Base-by-base conservation (phyloP, 2,113 vertebrate genomes). In the Corythaixoides concolor region DNA sequence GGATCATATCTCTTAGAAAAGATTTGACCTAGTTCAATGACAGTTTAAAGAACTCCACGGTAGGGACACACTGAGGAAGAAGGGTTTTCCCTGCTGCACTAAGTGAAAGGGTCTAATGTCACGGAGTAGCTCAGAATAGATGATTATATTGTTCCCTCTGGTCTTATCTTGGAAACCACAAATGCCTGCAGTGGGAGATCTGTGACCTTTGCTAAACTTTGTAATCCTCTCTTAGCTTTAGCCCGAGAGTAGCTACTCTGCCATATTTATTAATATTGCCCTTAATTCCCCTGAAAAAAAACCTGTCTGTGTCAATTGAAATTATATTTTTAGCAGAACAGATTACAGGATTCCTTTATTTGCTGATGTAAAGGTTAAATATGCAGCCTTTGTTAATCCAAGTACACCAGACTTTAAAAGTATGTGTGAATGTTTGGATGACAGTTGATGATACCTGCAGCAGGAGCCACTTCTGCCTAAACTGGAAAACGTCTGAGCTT, bases 131-230 rank as follows among this genome's bases (percentile, higher is more conserved):
- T 94, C 73, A 87, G 68, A 95, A 84, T 58, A 94, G 83, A 63
- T 10, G 17, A 66, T 67, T 67, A 13, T 70, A 72, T 78, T 82
- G 45, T 69, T 92, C 93, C 69, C 5, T 26, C 63, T 45, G 56
- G 52, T 75, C 66, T 92, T 93, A n/a, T 49, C 83, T 73, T 77
- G 35, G 75, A 88, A 95, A 84, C 59, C 63, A 85, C 85, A 74
- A 55, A 84, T 9, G 27, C 55, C 84, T 77, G n/a, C 90, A 87
- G 39, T 63, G 41, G 60, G 43, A 92, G 53, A 73, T 64, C 76
- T 81, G 67, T 75, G 90, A 93, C 84, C 80, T 89, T 87, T 91
- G 49, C 58, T 89, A 39, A 91, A 84, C 62, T 89, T 78, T 68
- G 49, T 23, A 60, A 64, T 68, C 20, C 27, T 89, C 21, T 53